A percentile compares a stretch with the other conserved stretches of the same genome.
phyloP scores from a whole-genome alignment of 2,113 vertebrate genomes.

The Larimichthys polyactis region DNA sequence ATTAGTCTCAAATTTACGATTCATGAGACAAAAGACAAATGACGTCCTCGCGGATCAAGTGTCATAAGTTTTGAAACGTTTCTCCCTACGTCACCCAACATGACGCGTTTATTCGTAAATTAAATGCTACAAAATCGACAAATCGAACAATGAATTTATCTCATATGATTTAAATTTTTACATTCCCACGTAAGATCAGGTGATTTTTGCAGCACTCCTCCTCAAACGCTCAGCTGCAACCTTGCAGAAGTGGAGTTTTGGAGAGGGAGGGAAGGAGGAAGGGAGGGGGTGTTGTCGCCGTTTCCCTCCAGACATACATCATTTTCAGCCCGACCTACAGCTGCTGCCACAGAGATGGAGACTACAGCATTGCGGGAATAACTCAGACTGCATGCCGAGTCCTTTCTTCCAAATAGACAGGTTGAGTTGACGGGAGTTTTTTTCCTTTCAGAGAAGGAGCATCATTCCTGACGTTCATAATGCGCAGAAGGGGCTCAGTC shows the following conservation, averaged over 20 bases:
- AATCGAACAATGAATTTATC: background rate
- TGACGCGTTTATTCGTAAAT: background rate
- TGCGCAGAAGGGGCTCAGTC: conserved; percentile 29
- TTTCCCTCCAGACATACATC: conserved; percentile 69
- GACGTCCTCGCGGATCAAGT: background rate
- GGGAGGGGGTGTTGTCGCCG: conserved; percentile 50
- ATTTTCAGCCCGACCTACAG: conserved; percentile 66
- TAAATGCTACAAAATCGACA: no score
- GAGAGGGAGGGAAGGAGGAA: conserved; percentile 34
- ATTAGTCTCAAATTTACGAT: background rate
- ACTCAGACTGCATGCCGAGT: conserved; percentile 36
- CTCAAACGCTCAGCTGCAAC: conserved; percentile 68
- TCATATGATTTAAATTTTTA: background rate
- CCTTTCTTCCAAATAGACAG: background rate
- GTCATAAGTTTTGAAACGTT: background rate
- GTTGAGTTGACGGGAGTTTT: conserved; percentile 28
- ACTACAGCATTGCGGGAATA: conserved; percentile 78
- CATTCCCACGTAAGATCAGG: background rate
- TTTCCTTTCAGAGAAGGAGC: background rate
- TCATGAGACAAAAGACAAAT: background rate
- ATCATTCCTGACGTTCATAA: conserved; percentile 2
- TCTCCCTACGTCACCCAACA: background rate
- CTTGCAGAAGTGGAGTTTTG: conserved; percentile 59
- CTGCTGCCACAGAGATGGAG: conserved; percentile 68
- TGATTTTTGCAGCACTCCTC: conserved; percentile 15